Evolutionary conservation across 35 echinoderm and acorn worm species (phyloP), one percentile per base, ranked within the genome.

Genomic region (Stichopus chloronotus): DNA sequence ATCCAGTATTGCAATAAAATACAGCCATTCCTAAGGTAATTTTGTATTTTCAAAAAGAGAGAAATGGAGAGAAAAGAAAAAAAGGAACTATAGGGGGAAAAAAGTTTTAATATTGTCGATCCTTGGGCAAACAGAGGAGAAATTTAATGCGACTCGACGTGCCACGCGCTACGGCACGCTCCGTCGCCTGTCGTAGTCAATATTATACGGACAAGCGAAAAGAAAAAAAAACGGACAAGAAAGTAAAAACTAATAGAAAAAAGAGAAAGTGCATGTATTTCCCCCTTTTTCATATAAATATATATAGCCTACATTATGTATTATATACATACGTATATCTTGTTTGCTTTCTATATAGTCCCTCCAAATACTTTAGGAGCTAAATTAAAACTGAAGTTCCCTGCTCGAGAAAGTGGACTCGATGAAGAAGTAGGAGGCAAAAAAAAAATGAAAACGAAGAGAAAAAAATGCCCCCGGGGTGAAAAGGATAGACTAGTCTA

Each of bases 321-420:
- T 54, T 84, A 53, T 84, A 19, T 14, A 11, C 55, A 19, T 54
- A 9, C 6, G 16, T 55, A 9, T 83, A 54, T 58, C 6, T 58
- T 20, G 25, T 57, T 55, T 56, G 55, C 58, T 85, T 85, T 19
- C 55, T 85, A 53, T 85, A 22, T 53, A 57, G 25, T 85, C 58
- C 82, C 82, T 58, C 82, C 25, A 85, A 58, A 21, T 85, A 58
- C 82, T 59, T 85, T 58, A 19, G 8, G 55, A 55, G 56, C 21
- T 58, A 85, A 85, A 85, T 85, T 85, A 85, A 85, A 85, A 85
- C 82, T 85, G 82, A 85, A 25, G 55, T 25, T 22, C 58, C 21
- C 10, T 20, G 82, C 69, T 72, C 69, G 69, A 16, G 69, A 72
- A 43, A 72, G 69, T 72, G 69, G 69, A 72, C 69, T 72, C 69